Conservation (phyloP, 2,113 vertebrate species). For the Callionymus lyra region DNA sequence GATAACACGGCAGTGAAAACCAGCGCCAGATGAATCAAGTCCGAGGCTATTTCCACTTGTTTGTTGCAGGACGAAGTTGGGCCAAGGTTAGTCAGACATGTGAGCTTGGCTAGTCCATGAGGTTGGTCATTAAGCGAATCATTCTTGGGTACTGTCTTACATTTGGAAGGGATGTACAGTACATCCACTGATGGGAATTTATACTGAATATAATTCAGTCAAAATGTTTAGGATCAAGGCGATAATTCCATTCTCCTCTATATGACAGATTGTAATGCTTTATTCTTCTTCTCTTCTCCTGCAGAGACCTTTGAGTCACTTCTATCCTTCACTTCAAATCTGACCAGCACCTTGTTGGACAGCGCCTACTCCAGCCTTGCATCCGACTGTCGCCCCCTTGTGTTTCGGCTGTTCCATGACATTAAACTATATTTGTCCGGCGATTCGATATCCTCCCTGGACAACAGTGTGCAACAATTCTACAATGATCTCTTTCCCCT, state of each 20-base stretch:
- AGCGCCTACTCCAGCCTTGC: slow-evolving; percentile 74
- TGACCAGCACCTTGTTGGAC: slow-evolving; percentile 77
- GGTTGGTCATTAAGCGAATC: too few species aligned
- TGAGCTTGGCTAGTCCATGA: not conserved
- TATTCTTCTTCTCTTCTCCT: slow-evolving; percentile 13
- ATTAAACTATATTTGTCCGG: slow-evolving; percentile 76
- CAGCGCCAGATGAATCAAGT: slow-evolving; percentile 33
- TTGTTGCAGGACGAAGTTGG: slow-evolving; percentile 20
- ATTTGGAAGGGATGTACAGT: too few species aligned
- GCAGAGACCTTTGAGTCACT: slow-evolving; percentile 80
- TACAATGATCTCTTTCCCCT: slow-evolving; percentile 80
- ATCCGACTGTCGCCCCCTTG: slow-evolving; percentile 70
- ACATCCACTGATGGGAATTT: too few species aligned
- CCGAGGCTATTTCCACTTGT: slow-evolving; percentile 35
- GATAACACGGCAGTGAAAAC: slow-evolving; percentile 41
- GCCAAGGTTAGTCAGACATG: slow-evolving; percentile 30
- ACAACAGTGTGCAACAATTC: slow-evolving; percentile 67
- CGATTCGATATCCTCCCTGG: slow-evolving; percentile 61
- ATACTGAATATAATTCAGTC: too few species aligned
- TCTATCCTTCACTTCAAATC: slow-evolving; percentile 76
- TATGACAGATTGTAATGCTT: too few species aligned
- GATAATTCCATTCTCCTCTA: too few species aligned
- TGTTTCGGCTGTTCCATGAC: slow-evolving; percentile 73
- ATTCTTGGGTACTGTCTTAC: too few species aligned
- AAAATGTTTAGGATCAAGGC: not conserved